Conservation (phyloP, 1,140 invertebrate species). For the Aphis craccivora region DNA sequence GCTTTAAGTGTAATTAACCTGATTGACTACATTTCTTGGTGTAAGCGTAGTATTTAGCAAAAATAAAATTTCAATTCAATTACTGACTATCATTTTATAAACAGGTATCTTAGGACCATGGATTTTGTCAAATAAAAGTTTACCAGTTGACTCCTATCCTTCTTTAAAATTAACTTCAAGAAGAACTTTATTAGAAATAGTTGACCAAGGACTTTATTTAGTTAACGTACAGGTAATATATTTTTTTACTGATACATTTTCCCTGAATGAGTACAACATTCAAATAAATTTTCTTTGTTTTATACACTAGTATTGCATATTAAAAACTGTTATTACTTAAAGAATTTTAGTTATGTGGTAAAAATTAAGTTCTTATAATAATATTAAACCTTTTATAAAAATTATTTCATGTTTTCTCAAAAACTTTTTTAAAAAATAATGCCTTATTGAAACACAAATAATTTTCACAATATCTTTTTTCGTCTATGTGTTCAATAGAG, state of each 20-base stretch:
- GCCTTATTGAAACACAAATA: not conserved
- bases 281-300: not conserved
- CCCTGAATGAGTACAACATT: not conserved
- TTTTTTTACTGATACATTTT: not conserved
- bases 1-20: not conserved
- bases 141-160: not conserved
- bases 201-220: constrained; percentile 42
- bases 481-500: not conserved
- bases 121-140: constrained; percentile 47
- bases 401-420: not conserved
- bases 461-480: not conserved
- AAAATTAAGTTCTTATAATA: no score
- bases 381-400: not conserved
- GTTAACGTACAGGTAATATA: constrained; percentile 39
- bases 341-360: not conserved
- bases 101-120: constrained; percentile 51
- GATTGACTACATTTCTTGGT: not conserved
- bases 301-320: not conserved
- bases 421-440: not conserved
- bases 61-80: not conserved
- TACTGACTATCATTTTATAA: not conserved
- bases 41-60: not conserved
- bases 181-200: constrained; percentile 44
- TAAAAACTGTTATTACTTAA: not conserved
- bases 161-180: constrained; percentile 38